Percentiles rank a stretch among this genome's conserved stretches.
Evolutionary conservation across 2,113 vertebrate species (phyloP).

Genomic region (Neofelis nebulosa): DNA sequence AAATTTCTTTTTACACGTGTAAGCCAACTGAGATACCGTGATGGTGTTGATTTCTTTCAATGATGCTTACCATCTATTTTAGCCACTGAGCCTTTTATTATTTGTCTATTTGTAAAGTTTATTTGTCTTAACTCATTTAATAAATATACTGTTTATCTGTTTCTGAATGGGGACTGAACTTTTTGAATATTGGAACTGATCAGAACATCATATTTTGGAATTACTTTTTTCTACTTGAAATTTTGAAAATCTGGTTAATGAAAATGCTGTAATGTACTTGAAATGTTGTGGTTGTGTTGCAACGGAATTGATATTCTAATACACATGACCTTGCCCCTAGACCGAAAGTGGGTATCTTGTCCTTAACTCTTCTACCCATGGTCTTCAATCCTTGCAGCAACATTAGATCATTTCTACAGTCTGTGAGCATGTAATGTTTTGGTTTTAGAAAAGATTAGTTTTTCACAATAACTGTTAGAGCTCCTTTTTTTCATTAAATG

Average conservation of each 20-base stretch:
- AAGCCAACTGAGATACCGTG: slow-evolving; percentile 80
- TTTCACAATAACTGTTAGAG: slow-evolving; percentile 31
- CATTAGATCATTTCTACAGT: background rate
- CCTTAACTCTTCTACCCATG: background rate
- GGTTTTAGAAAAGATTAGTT: slow-evolving; percentile 20
- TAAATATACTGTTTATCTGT: slow-evolving; percentile 90
- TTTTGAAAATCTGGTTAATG: slow-evolving; percentile 48
- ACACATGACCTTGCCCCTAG: slow-evolving; percentile 23
- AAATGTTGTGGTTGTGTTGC: slow-evolving; percentile 42
- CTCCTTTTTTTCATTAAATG: slow-evolving; percentile 36
- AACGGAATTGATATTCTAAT: background rate
- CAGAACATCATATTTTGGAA: slow-evolving; percentile 75
- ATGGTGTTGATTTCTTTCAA: slow-evolving; percentile 78
- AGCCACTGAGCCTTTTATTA: slow-evolving; percentile 82
- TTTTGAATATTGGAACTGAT: slow-evolving; percentile 82
- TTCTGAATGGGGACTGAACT: slow-evolving; percentile 88
- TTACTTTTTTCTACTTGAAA: slow-evolving; percentile 58
- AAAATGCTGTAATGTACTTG: slow-evolving; percentile 53
- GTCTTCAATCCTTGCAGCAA: background rate
- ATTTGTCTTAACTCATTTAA: slow-evolving; percentile 83
- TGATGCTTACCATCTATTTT: slow-evolving; percentile 80
- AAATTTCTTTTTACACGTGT: slow-evolving; percentile 79
- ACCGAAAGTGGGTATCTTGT: background rate
- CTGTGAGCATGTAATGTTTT: background rate
- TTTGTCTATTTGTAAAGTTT: slow-evolving; percentile 83